Evolutionary conservation across 2,113 vertebrate genomes (phyloP), one percentile per base, ranked within the genome.

Genomic region (Megaceryle torquata): DNA sequence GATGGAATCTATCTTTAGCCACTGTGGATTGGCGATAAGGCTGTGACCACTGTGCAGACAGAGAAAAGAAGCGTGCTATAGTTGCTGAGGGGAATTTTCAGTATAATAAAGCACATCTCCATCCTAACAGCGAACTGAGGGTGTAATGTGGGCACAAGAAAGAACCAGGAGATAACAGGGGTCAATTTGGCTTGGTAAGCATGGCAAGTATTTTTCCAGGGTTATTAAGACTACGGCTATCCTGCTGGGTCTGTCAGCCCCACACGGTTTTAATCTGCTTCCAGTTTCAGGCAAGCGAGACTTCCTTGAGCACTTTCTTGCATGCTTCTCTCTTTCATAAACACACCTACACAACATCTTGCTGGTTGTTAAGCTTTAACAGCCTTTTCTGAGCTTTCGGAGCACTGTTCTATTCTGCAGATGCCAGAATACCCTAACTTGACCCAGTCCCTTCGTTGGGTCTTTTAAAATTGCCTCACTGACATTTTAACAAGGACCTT

Each of bases 301-400:
- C 57, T 93, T 96, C 86, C 86, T 53, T 79, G 89, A 81, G 76
- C 53, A 57, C 33, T 93, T 93, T 88, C 53, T 88, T 84, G 84
- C 53, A 14, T 76, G 67, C 44, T 82, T 93, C 53, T 64, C 72
- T 74, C 76, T 88, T 93, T 91, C 96, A 72, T 81, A 91, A 95
- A 93, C 65, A 93, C 95, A 95, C 95, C 96, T 92, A 96, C 96
- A 76, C 88, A 93, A 80, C 82, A 94, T 91, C 96, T 96, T 96
- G 82, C 59, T 86, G 37, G 41, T 83, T 90, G 86, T 83, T 70
- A 95, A 81, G 46, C 25, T 88, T 89, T 78, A 89, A 31, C 79
- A 46, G 63, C 75, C 79, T 96, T 95, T 95, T 95, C 44, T 75
- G 69, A 92, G 83, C 65, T 83, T 86, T 89, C 39, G 39, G 80